Evolutionary conservation across 2,113 vertebrate genomes (phyloP).

Genomic region (Nibea coibor): DNA sequence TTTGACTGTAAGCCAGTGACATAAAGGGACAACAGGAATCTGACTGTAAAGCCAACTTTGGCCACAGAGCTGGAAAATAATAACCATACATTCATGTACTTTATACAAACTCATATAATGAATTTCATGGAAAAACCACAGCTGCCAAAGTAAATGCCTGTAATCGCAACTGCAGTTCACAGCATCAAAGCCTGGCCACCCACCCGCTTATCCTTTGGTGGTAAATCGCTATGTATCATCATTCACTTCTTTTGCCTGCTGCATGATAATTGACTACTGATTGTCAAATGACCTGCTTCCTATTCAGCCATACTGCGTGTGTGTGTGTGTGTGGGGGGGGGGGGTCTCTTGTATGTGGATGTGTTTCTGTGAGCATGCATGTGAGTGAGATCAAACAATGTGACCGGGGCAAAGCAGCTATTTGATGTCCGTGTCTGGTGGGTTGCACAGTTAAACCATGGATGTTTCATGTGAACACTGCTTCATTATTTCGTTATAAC

Average conservation of each 20-base stretch:
- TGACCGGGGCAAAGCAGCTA: conserved; percentile 6
- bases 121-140: neutral
- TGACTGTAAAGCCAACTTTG: neutral
- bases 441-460: conserved; percentile 33
- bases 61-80: neutral
- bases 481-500: conserved; percentile 55
- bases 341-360: neutral
- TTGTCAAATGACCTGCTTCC: conserved; percentile 7
- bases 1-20: too few species aligned
- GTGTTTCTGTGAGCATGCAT: conserved; percentile 6
- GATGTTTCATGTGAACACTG: conserved; percentile 42
- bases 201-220: neutral
- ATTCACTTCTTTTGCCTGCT: conserved; percentile 12
- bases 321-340: too few species aligned
- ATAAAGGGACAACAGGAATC: neutral
- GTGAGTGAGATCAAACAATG: conserved; percentile 48
- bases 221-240: conserved; percentile 18
- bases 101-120: neutral
- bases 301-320: neutral
- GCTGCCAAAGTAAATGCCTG: neutral
- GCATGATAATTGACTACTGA: conserved; percentile 29
- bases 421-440: conserved; percentile 61
- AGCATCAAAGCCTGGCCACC: conserved; percentile 35
- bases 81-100: neutral
- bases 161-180: conserved; percentile 18